Evolutionary conservation across 1,140 invertebrate species (phyloP).

Genomic region (Lamellibrachia luymesi): DNA sequence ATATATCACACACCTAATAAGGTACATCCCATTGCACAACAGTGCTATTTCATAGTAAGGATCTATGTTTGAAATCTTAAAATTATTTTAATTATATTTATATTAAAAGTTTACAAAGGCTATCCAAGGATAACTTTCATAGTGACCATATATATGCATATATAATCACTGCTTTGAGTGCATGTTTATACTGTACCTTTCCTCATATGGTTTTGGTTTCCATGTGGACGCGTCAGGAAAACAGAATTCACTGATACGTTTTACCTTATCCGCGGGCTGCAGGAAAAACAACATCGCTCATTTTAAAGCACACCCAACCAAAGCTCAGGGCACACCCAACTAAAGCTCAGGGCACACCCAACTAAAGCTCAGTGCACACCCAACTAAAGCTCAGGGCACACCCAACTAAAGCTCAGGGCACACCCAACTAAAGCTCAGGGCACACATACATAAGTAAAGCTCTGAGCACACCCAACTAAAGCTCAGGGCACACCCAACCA

Average conservation of each 20-base stretch:
- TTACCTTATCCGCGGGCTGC: slow-evolving; percentile 43
- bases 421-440: too few species aligned
- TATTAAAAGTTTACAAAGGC: neutral
- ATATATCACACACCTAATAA: neutral
- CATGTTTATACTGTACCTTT: slow-evolving; percentile 11
- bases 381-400: too few species aligned
- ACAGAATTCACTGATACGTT: slow-evolving; percentile 58
- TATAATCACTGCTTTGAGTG: neutral
- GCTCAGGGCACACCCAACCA: neutral
- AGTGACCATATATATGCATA: neutral
- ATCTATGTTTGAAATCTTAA: neutral
- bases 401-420: slow-evolving; percentile 8
- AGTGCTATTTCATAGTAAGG: neutral
- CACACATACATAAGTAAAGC: too few species aligned
- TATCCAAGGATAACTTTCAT: neutral
- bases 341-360: neutral
- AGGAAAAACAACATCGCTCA: slow-evolving; percentile 11
- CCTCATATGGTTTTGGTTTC: slow-evolving; percentile 29
- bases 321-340: neutral
- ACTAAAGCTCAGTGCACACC: too few species aligned
- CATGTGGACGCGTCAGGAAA: slow-evolving; percentile 67
- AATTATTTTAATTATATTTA: neutral
- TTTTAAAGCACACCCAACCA: neutral
- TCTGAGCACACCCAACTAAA: neutral
- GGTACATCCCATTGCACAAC: neutral